Base-by-base conservation (phyloP, 1,140 invertebrate genomes). In the Lamellibrachia luymesi region DNA sequence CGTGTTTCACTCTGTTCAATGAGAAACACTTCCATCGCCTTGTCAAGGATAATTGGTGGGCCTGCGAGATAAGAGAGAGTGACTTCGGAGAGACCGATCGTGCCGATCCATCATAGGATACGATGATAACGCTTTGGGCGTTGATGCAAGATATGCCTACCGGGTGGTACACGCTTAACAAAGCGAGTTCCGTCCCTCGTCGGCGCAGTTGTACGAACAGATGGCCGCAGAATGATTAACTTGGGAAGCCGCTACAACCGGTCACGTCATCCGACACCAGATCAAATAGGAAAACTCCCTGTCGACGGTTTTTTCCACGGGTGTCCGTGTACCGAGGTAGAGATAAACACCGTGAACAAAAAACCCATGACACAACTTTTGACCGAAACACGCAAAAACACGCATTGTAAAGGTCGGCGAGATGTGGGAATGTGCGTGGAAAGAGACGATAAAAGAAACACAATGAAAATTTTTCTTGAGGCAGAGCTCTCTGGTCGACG, bases 401-500 rank as follows among this genome's bases (percentile, higher is more conserved):
- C 38, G 38, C 38, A 38, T 38, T 38, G 89, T 90, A 22, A 17
- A 90, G 27, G 89, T 90, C 27, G 27, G 0, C 27, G 89, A 17
- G 17, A 90, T 90, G 27, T 90, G 89, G 89, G 89, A 90, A 90
- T 90, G 89, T 27, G 89, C 17, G 89, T 90, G 89, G 89, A 90
- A 27, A 22, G 89, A 90, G 17, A 22, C 27, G 89, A 90, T 0
- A 90, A 90, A 90, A 27, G 89, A 90, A 27, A 0, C 27, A 27
- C 89, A 90, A 1, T 90, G 17, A 90, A 22, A 90, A 22, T 90
- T 1, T 22, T 22, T 17, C 89, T 17, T 90, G 89, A 90, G 27
- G 89, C 89, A 90, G 27, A 90, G 89, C 89, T 17, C 89, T 1
- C 89, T 90, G 27, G 27, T 17, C 89, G 89, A 90, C 17, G 89